A percentile compares a stretch with the other conserved stretches of the same genome.
Evolutionary conservation across 2,888 invertebrate species (phyloP).

Genomic region (Salticus scenicus): DNA sequence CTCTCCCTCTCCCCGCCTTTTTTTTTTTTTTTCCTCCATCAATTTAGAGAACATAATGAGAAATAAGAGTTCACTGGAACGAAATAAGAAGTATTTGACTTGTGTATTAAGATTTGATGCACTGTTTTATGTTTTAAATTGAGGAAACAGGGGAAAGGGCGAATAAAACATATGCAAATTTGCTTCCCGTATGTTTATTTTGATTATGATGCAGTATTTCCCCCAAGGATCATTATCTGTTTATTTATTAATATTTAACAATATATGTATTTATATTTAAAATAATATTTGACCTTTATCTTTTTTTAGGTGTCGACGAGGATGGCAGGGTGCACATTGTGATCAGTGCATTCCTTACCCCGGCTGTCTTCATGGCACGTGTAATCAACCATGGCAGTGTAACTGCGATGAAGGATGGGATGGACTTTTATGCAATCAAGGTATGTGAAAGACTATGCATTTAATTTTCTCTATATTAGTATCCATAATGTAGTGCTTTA

Average conservation of each 20-base stretch:
- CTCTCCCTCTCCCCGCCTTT: slow-evolving; percentile 32
- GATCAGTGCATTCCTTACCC: slow-evolving; percentile 95
- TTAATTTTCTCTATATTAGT: no score
- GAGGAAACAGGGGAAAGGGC: no score
- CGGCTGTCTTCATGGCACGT: slow-evolving; percentile 94
- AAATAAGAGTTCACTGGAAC: slow-evolving; percentile 43
- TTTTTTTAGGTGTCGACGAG: slow-evolving; percentile 86
- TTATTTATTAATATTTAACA: no score
- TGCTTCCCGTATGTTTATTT: no score
- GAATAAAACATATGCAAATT: no score
- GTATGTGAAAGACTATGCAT: no score
- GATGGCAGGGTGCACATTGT: slow-evolving; percentile 93
- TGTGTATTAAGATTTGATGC: background rate
- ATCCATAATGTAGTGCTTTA: no score
- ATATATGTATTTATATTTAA: no score
- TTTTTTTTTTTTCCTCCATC: slow-evolving; percentile 35
- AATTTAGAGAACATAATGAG: slow-evolving; percentile 41
- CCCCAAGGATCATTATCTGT: no score
- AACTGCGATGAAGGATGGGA: slow-evolving; percentile 98
- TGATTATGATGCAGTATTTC: no score
- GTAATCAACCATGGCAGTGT: slow-evolving; percentile 94
- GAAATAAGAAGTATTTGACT: slow-evolving; percentile 27
- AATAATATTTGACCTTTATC: background rate
- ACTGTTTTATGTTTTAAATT: background rate
- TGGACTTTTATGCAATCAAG: slow-evolving; percentile 96